Evolutionary conservation across 2,113 vertebrate species (phyloP).

Genomic region (Larimichthys crocea): DNA sequence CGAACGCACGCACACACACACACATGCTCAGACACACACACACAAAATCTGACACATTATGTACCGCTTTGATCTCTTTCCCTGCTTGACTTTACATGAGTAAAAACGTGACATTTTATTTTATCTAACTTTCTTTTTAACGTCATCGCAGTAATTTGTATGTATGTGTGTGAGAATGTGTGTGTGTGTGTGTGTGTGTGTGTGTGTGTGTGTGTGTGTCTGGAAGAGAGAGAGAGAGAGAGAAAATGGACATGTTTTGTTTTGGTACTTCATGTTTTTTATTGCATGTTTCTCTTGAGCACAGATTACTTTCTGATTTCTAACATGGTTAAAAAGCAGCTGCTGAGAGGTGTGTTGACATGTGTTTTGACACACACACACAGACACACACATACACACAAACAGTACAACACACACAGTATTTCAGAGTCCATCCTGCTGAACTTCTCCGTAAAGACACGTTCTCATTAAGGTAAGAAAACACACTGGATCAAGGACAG

Average conservation of each 20-base stretch:
- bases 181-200: background rate
- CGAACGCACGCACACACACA: constrained; percentile 16
- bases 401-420: background rate
- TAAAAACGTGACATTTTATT: constrained; percentile 52
- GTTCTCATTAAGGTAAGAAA: constrained; percentile 32
- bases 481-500: constrained; percentile 36
- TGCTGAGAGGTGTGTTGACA: constrained; percentile 6
- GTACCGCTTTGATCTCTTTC: constrained; percentile 65
- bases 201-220: background rate
- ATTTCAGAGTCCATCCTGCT: background rate
- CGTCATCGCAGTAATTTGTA: constrained; percentile 25
- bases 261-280: constrained; percentile 1
- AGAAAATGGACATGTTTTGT: background rate
- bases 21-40: constrained; percentile 1
- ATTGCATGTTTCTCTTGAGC: constrained; percentile 31
- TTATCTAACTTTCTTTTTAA: constrained; percentile 31
- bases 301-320: constrained; percentile 1
- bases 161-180: background rate
- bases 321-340: background rate
- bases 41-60: constrained; percentile 49
- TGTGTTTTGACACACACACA: background rate
- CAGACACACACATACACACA: background rate
- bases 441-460: constrained; percentile 21
- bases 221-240: background rate
- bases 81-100: constrained; percentile 60